A percentile compares a stretch with the other conserved stretches of the same genome.
These are phyloP conservation scores for Agapetus fuscipes DNA, from an alignment of 2,888 invertebrate species.

Conservation along the genomic window DNA sequence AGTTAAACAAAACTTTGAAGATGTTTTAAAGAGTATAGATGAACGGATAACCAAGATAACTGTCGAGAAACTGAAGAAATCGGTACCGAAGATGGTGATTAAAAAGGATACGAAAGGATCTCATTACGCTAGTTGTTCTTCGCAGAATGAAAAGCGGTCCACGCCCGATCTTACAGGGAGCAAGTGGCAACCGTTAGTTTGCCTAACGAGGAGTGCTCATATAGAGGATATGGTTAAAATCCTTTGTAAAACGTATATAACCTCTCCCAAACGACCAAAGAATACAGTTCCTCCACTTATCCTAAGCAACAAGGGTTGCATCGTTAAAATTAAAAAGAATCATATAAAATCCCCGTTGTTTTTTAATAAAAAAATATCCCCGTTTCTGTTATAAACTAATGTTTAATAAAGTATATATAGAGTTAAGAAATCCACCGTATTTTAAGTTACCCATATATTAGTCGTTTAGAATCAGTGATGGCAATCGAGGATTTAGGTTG, in stretches of 20 bases:
- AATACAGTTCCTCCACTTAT: neutral
- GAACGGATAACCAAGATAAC: slow-evolving; percentile 38
- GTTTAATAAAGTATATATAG: too few relatives aligned
- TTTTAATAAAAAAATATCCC: too few relatives aligned
- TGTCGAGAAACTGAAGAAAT: slow-evolving; percentile 29
- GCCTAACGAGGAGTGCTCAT: slow-evolving; percentile 37
- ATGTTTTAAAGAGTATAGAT: slow-evolving; percentile 44
- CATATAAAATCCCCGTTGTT: too few relatives aligned
- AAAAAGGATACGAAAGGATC: slow-evolving; percentile 41
- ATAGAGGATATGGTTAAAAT: slow-evolving; percentile 45
- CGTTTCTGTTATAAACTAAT: too few relatives aligned
- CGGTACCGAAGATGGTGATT: slow-evolving; percentile 42
- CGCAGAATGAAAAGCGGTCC: slow-evolving; percentile 25
- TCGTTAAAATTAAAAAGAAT: neutral
- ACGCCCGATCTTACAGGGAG: slow-evolving; percentile 41
- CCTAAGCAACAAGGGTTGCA: neutral
- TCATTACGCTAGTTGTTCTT: slow-evolving; percentile 38
- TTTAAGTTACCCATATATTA: too few relatives aligned
- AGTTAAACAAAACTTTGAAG: slow-evolving; percentile 43
- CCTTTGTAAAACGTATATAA: too few relatives aligned
- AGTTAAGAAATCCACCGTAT: too few relatives aligned
- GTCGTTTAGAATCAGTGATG: too few relatives aligned
- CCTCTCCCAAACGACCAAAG: too few relatives aligned
- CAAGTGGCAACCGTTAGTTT: slow-evolving; percentile 46
- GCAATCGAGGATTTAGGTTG: too few relatives aligned